phyloP scores from a whole-genome alignment of 2,888 invertebrate species.

The Chelonus formosanus region DNA sequence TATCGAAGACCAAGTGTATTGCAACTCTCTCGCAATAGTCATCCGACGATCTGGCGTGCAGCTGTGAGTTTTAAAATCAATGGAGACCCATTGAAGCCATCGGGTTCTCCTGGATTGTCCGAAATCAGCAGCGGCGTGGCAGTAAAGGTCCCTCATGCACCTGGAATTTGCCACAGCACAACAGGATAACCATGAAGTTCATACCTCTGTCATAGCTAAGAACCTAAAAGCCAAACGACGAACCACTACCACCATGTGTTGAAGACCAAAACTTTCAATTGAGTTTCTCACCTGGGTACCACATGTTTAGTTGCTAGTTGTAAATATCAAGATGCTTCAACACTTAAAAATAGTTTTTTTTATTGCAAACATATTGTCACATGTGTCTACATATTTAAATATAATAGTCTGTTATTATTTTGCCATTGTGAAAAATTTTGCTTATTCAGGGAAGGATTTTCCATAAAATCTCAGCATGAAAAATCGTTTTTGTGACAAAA shows the following conservation, averaged over 20 bases:
- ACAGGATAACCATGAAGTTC: conserved; percentile 18
- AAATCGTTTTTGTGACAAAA: no score
- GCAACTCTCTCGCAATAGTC: background rate
- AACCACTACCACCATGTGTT: conserved; percentile 27
- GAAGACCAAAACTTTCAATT: conserved; percentile 42
- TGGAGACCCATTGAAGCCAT: conserved; percentile 30
- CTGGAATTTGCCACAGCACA: conserved; percentile 26
- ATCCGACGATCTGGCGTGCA: conserved; percentile 18
- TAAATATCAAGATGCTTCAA: conserved; percentile 13
- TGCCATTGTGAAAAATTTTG: no score
- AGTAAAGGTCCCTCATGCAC: conserved; percentile 25
- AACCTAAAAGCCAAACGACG: conserved; percentile 3
- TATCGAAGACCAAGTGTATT: background rate
- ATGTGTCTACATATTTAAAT: no score
- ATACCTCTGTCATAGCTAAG: background rate
- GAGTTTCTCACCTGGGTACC: conserved; percentile 52
- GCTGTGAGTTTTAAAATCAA: conserved; percentile 35
- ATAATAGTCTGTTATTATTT: no score
- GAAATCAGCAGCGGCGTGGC: conserved; percentile 22
- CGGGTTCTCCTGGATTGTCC: conserved; percentile 18
- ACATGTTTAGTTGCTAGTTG: conserved; percentile 45
- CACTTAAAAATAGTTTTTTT: no score
- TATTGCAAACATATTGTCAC: no score
- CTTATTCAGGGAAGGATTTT: no score
- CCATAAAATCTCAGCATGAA: no score